Base-by-base conservation (phyloP, 1,140 invertebrate genomes). In the Diploscapter pachys region DNA sequence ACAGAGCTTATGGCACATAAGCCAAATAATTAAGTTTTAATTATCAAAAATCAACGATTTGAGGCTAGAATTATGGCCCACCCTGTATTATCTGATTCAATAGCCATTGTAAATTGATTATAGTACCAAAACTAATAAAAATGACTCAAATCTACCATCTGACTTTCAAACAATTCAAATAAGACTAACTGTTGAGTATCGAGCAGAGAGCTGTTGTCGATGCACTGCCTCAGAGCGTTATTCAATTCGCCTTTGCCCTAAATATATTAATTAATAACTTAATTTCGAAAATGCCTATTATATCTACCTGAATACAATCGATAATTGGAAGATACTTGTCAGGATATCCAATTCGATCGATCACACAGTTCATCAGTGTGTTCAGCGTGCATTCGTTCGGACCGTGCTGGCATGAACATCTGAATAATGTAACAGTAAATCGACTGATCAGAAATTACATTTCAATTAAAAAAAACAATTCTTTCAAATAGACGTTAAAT, bases 331-430 rank as follows among this genome's bases (percentile, higher is more conserved):
- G 67, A 57, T 79, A 81, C 49, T 72, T 73, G 48, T 81, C 75
- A 3, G 84, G 74, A 52, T 63, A 66, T 2, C 64, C 72, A 68
- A 81, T 51, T 11, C 75, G 56, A 49, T 85, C 79, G 49, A 85
- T 85, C 11, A 78, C 83, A 65, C 83, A 85, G 68, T 86, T 86
- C 84, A 86, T 86, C 54, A 85, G 71, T 48, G 79, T 77, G 73
- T 85, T 85, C n/a, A 86, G 53, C 61, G 72, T 72, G 73, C 83
- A 85, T 67, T 85, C 83, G n/a, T 75, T 74, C 50, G 69, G 31
- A 8, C 83, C 83, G 69, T 84, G 83, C 72, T 84, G 83, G 57
- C 83, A 84, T 48, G 79, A 66, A 62, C 82, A 84, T 56, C 80
- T 84, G 68, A 9, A 72, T 31, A 31, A 31, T 31, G 31, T 31